A percentile compares a stretch with the other conserved stretches of the same genome.
These are phyloP conservation scores for Heliconius melpomene DNA, from an alignment of 1,140 invertebrate genomes.

Conservation along the genomic window DNA sequence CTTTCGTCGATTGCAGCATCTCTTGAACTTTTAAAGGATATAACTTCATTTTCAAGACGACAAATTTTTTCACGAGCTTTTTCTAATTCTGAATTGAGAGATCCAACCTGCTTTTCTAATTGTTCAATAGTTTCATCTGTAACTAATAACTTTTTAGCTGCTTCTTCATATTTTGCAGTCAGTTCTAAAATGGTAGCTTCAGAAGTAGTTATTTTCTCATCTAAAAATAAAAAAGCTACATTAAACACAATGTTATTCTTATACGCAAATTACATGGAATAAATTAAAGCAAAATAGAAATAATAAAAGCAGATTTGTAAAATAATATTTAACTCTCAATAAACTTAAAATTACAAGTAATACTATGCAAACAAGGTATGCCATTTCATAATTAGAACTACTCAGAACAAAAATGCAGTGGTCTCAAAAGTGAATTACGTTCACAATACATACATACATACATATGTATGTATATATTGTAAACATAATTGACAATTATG, in stretches of 20 bases:
- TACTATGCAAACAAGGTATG: too few relatives aligned
- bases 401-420: too few relatives aligned
- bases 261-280: too few relatives aligned
- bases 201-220: slow-evolving; percentile 82
- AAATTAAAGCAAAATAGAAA: too few relatives aligned
- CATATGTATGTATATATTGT: too few relatives aligned
- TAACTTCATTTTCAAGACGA: slow-evolving; percentile 69
- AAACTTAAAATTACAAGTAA: too few relatives aligned
- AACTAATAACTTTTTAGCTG: slow-evolving; percentile 83
- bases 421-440: too few relatives aligned
- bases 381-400: too few relatives aligned
- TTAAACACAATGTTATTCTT: background rate
- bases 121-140: slow-evolving; percentile 84
- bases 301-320: too few relatives aligned
- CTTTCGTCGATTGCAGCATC: slow-evolving; percentile 86
- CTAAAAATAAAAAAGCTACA: slow-evolving; percentile 61
- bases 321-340: too few relatives aligned
- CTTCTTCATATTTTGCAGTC: slow-evolving; percentile 84
- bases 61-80: slow-evolving; percentile 83
- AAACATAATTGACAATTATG: too few relatives aligned
- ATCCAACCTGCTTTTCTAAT: slow-evolving; percentile 83
- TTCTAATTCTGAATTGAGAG: slow-evolving; percentile 82
- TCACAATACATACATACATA: too few relatives aligned
- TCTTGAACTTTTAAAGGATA: slow-evolving; percentile 73
- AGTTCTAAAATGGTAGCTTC: slow-evolving; percentile 82